Conservation (phyloP, 2,797 vertebrate species). For the Ptychadena robeensis region DNA sequence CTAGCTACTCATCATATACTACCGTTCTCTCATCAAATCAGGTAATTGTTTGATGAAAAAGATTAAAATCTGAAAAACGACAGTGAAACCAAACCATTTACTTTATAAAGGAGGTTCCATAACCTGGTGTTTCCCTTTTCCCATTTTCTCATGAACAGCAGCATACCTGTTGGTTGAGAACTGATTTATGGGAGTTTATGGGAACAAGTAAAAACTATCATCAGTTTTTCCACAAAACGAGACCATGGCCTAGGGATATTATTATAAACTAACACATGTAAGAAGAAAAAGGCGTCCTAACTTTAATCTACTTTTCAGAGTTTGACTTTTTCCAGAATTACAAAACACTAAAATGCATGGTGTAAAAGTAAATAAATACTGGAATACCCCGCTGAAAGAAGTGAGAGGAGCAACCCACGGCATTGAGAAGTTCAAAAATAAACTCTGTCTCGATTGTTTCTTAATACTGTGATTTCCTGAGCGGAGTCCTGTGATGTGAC, state of each 20-base stretch:
- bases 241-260: not conserved
- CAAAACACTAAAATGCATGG: constrained; percentile 17
- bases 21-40: too few relatives aligned
- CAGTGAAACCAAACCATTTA: too few relatives aligned
- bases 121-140: too few relatives aligned
- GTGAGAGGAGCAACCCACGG: not conserved
- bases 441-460: constrained; percentile 1
- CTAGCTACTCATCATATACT: too few relatives aligned
- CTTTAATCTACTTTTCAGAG: not conserved
- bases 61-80: too few relatives aligned
- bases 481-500: constrained; percentile 33
- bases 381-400: constrained; percentile 18
- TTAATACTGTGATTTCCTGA: constrained; percentile 43
- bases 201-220: not conserved
- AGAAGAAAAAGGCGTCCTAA: too few relatives aligned
- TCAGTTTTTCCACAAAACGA: not conserved
- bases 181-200: too few relatives aligned
- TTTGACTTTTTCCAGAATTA: constrained; percentile 1
- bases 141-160: too few relatives aligned
- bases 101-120: too few relatives aligned
- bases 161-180: too few relatives aligned
- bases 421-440: constrained; percentile 33
- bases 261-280: not conserved
- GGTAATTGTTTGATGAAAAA: too few relatives aligned
- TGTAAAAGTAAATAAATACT: constrained; percentile 46